Base-by-base conservation (phyloP, 37 sponge, comb jelly and placozoan genomes). In the Crambe crambe region DNA sequence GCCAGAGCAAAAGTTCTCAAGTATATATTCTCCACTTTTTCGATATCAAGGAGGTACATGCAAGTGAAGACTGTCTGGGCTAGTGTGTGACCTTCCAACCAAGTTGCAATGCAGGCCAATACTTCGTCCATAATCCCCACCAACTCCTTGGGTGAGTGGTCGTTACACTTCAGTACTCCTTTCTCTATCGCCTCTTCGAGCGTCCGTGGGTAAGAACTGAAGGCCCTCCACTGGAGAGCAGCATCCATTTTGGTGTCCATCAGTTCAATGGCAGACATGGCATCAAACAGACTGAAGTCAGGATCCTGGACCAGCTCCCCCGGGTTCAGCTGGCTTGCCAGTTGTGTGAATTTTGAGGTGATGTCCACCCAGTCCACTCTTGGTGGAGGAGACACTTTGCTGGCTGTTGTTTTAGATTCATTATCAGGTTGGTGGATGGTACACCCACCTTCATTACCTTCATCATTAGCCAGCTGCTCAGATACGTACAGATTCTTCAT, bases 61-160 rank as follows among this genome's bases (percentile, higher is more conserved):
- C 97, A 92, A 0, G 99, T 94, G 80, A 92, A 94, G 22, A 99
- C 97, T 0, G 99, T 99, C 84, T 99, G 99, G 15, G 95, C 97
- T 25, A 99, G 66, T 21, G 92, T 91, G 80, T 96, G 90, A 0
- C 99, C 99, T 32, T 90, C 75, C 42, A 99, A 78, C 99, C 99
- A 99, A 2, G 99, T 94, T 23, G 91, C 91, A 32, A 94, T 56
- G 77, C 95, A 86, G 8, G 93, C 86, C 12, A 95, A 58, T 58
- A 99, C 71, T 60, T 99, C 95, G 62, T 99, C 99, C 22, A 90
- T 47, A 9, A 99, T 88, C 8, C 97, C 99, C 0, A 99, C 29
- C 21, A 94, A 47, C 37, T 99, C 93, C 9, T 58, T 60, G 26
- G 63, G 58, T 2, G 78, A 65, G 40, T 92, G 83, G 68, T 77